Percentiles rank a stretch among this genome's conserved stretches.
Evolutionary conservation across 2,797 vertebrate species (phyloP).

Genomic region (Sebastiscus tertius): DNA sequence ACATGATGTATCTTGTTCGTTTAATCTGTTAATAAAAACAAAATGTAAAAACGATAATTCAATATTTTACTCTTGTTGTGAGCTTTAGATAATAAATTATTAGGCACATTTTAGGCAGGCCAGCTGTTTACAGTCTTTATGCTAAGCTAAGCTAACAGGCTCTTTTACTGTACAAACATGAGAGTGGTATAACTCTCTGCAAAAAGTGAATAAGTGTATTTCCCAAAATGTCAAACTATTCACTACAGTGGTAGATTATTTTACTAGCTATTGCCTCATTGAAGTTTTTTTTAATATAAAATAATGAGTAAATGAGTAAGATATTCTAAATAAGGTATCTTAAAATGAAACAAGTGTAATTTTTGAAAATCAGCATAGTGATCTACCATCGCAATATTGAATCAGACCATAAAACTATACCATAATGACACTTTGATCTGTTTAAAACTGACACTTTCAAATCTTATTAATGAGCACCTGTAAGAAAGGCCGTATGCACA

Average conservation of each 20-base stretch:
- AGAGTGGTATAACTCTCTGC: not conserved
- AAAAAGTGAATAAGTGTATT: not conserved
- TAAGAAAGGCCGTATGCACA: not conserved
- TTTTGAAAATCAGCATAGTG: not conserved
- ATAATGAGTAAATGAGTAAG: not conserved
- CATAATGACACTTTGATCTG: not conserved
- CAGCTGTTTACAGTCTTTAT: not conserved
- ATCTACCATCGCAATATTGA: not conserved
- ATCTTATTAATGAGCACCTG: not conserved
- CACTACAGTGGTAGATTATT: not conserved
- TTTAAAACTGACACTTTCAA: not conserved
- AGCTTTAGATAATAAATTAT: not conserved
- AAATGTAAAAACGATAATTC: not conserved
- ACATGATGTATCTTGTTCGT: not conserved
- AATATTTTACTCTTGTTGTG: not conserved
- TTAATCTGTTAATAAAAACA: not conserved
- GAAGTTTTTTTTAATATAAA: not conserved
- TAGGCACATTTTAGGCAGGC: not conserved
- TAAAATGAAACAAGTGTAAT: not conserved
- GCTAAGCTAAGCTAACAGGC: not conserved
- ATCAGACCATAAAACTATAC: not conserved
- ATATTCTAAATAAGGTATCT: not conserved
- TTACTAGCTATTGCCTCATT: not conserved
- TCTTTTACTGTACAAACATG: not conserved
- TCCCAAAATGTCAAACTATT: not conserved